A percentile compares a stretch with the other conserved stretches of the same genome.
Evolutionary conservation across 2,888 invertebrate genomes (phyloP).

Genomic region (Caenorhabditis sp.): DNA sequence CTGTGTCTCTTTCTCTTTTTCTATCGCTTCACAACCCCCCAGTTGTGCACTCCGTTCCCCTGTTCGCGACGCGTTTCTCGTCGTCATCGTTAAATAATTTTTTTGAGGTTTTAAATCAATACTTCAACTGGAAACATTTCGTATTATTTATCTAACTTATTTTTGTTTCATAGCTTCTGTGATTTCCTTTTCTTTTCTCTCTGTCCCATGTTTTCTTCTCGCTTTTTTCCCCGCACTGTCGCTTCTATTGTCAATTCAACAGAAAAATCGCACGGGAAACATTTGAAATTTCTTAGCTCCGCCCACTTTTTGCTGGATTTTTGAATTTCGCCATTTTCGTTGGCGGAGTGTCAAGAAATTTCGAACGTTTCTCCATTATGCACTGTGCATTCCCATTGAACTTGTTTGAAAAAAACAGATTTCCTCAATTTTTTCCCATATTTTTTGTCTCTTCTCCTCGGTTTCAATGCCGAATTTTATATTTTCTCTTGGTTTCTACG

Average conservation of each 20-base stretch:
- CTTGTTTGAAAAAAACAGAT: too few relatives aligned
- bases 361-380: not conserved
- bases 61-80: not conserved
- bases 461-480: too few relatives aligned
- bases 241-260: constrained; percentile 13
- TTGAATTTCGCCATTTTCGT: too few relatives aligned
- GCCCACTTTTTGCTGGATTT: too few relatives aligned
- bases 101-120: not conserved
- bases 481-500: too few relatives aligned
- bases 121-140: not conserved
- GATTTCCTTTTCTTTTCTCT: constrained; percentile 6
- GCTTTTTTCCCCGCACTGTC: constrained; percentile 1
- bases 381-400: too few relatives aligned
- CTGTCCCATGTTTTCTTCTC: too few relatives aligned
- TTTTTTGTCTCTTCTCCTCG: too few relatives aligned
- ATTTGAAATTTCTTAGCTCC: not conserved
- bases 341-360: too few relatives aligned
- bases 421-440: too few relatives aligned
- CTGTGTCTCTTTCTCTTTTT: not conserved
- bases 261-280: not conserved
- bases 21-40: not conserved
- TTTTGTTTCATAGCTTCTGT: constrained; percentile 31
- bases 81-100: not conserved
- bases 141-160: constrained; percentile 24
- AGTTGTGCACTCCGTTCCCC: not conserved